These are phyloP conservation scores for Nannospalax galili DNA, from an alignment of 2,113 vertebrate species.

Conservation along the genomic window DNA sequence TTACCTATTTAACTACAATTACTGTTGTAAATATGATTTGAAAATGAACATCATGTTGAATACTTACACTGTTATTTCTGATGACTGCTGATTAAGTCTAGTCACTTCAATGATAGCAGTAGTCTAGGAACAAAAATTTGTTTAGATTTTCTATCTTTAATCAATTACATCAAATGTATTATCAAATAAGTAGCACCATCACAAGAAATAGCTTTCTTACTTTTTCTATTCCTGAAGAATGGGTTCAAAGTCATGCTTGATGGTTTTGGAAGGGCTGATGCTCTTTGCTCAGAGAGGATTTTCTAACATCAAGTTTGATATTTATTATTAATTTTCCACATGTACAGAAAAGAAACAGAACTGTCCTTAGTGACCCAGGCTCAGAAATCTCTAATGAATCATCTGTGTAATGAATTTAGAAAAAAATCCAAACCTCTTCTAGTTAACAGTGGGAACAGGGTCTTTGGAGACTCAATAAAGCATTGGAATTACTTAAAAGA, in stretches of 20 bases:
- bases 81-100: neutral
- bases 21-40: neutral
- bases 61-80: neutral
- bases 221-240: neutral
- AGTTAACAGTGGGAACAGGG: neutral
- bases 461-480: neutral
- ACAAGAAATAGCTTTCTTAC: neutral
- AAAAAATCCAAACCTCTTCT: neutral
- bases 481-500: neutral
- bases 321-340: constrained; percentile 19
- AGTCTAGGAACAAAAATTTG: neutral
- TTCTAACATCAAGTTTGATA: neutral
- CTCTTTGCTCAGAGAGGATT: neutral
- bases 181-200: neutral
- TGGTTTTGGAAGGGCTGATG: neutral
- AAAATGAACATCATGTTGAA: neutral
- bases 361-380: neutral
- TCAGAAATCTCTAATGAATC: constrained; percentile 27
- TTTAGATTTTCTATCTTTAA: neutral
- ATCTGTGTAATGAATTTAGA: constrained; percentile 18
- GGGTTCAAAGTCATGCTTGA: neutral
- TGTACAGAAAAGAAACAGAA: constrained; percentile 13
- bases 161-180: neutral
- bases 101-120: neutral
- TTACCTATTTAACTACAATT: neutral